A percentile compares a stretch with the other conserved stretches of the same genome.
phyloP scores from a whole-genome alignment of 2,888 invertebrate genomes.

The Clusia tigrina region DNA sequence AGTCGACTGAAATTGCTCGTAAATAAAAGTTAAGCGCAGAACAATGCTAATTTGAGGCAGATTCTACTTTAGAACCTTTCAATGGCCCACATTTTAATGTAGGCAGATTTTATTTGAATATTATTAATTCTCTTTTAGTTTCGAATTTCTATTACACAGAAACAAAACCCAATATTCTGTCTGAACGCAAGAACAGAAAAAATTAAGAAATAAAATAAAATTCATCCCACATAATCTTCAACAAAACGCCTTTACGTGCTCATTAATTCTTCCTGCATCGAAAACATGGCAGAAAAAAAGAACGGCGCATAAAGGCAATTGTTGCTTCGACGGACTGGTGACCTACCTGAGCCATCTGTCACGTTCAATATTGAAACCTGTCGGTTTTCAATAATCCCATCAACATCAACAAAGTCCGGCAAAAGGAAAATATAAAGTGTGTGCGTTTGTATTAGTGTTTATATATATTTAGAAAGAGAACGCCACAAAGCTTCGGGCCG shows the following conservation, averaged over 20 bases:
- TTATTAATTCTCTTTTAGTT: no score
- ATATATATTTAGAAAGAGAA: slow-evolving; percentile 20
- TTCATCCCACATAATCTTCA: slow-evolving; percentile 30
- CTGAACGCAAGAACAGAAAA: background rate
- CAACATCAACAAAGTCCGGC: slow-evolving; percentile 40
- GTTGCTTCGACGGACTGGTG: slow-evolving; percentile 1
- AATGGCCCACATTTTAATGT: no score
- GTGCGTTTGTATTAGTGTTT: no score
- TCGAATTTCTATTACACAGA: no score
- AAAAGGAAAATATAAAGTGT: slow-evolving; percentile 21
- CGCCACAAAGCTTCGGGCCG: slow-evolving; percentile 6
- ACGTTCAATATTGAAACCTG: slow-evolving; percentile 44
- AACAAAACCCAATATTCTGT: no score
- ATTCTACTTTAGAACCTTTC: no score
- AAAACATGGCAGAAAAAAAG: background rate
- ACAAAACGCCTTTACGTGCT: slow-evolving; percentile 27
- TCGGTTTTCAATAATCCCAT: slow-evolving; percentile 42
- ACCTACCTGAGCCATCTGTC: slow-evolving; percentile 24
- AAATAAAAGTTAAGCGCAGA: no score
- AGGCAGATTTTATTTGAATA: no score
- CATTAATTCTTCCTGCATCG: slow-evolving; percentile 21
- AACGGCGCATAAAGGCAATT: no score
- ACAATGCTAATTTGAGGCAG: no score
- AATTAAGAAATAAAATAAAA: slow-evolving; percentile 26
- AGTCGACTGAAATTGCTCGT: no score